Conservation (phyloP, 2,113 vertebrate genomes). For the Hippopotamus amphibius region DNA sequence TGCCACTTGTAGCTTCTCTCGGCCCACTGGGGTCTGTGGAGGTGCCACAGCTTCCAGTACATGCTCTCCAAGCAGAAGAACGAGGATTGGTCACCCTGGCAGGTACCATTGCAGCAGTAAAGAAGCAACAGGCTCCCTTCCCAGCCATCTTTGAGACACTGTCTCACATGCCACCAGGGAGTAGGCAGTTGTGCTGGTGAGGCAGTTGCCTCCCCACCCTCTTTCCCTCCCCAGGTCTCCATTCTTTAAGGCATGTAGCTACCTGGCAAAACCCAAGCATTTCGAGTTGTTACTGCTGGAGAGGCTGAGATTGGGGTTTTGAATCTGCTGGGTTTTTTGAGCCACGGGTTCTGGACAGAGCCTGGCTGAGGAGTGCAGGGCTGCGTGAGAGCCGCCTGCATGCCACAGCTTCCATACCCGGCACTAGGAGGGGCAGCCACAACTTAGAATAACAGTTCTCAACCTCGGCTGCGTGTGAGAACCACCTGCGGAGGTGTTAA, state of each 20-base stretch:
- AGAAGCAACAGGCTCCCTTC: neutral
- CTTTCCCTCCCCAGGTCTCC: neutral
- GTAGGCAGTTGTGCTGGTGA: constrained; percentile 23
- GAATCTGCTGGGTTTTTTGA: neutral
- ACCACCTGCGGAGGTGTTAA: neutral
- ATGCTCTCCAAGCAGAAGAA: neutral
- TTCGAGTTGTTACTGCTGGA: neutral
- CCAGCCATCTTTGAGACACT: constrained; percentile 62
- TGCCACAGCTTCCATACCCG: neutral
- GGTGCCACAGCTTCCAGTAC: neutral
- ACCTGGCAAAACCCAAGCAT: neutral
- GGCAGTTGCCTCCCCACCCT: constrained; percentile 57
- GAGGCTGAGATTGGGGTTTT: neutral
- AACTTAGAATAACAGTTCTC: neutral
- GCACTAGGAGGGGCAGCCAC: neutral
- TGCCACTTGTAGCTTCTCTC: neutral
- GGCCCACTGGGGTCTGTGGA: neutral
- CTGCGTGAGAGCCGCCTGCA: neutral
- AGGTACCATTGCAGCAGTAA: accelerated
- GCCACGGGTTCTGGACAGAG: neutral
- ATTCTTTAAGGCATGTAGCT: neutral
- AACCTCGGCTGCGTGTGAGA: neutral
- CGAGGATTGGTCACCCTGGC: neutral
- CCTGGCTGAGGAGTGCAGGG: neutral
- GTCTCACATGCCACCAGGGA: constrained; percentile 40